Evolutionary conservation across 1,140 invertebrate genomes (phyloP), one percentile per base, ranked within the genome.

Genomic region (Drosophila guanche): DNA sequence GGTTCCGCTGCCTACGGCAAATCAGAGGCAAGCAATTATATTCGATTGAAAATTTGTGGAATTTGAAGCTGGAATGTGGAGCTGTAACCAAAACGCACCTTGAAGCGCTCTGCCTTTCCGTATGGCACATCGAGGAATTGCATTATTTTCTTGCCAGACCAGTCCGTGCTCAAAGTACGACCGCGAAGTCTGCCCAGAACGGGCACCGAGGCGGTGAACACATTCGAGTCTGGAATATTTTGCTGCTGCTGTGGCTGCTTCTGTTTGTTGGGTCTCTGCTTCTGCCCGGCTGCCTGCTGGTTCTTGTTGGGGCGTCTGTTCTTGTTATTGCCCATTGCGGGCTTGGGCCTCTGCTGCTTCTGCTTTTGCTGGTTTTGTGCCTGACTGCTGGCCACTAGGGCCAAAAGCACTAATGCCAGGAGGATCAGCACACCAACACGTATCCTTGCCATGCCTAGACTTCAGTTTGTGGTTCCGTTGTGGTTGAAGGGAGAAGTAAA

Each of bases 61-160:
- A 50, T 45, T 3, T 7, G 7, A 8, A 8, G n/a, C 23, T 23
- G 6, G 20, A 22, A 37, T 10, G 50, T 3, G 10, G 2, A 12
- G 4, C 27, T 33, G 27, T 14, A 40, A 8, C 14, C 8, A 10
- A 42, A 25, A 47, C 77, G 68, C 25, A 86, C 80, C 81, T 79
- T 90, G 51, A 92, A 92, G 8, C 91, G 74, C 0, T 59, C 75
- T 10, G 62, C 91, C 57, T 79, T 79, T 27, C 78, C 91, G 29
- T 91, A 92, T 33, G 90, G 90, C 12, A 92, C 72, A 46, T 90
- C 84, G 0, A 90, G 51, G 63, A 91, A 92, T 57, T 92, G 84
- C 50, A 79, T 77, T 27, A 92, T 74, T 5, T 14, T 70, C 40
- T 90, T 71, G 3, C 79, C 77, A 1, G 80, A 76, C 91, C 90